Percentiles rank a stretch among this genome's conserved stretches.
These are phyloP conservation scores for Tridacna crocea DNA, from an alignment of 2,888 invertebrate species.

Conservation along the genomic window DNA sequence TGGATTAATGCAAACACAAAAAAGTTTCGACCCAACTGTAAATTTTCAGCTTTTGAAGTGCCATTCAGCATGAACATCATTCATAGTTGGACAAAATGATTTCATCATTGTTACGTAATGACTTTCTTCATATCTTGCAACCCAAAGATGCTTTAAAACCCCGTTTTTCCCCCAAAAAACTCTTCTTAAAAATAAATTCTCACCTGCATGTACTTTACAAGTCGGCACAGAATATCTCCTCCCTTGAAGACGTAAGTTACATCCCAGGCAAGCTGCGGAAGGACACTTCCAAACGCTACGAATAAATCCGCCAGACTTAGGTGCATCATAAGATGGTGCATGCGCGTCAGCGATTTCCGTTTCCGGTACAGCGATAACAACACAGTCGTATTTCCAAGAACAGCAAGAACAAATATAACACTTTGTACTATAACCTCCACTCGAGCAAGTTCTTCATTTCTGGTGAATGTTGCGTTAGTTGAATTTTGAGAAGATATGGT, in stretches of 20 bases:
- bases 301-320: slow-evolving; percentile 89
- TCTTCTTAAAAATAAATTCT: too few relatives aligned
- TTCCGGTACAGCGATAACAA: slow-evolving; percentile 68
- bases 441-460: slow-evolving; percentile 27
- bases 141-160: too few relatives aligned
- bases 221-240: slow-evolving; percentile 81
- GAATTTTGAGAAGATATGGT: neutral
- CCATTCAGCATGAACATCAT: too few relatives aligned
- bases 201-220: slow-evolving; percentile 88
- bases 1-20: too few relatives aligned
- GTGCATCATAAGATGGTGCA: slow-evolving; percentile 90
- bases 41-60: too few relatives aligned
- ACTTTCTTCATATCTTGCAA: too few relatives aligned
- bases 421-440: slow-evolving; percentile 72
- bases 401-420: slow-evolving; percentile 75
- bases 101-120: too few relatives aligned
- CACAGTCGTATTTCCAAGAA: slow-evolving; percentile 78
- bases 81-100: too few relatives aligned
- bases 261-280: slow-evolving; percentile 85
- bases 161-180: too few relatives aligned
- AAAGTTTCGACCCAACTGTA: too few relatives aligned
- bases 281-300: slow-evolving; percentile 89
- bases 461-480: slow-evolving; percentile 7
- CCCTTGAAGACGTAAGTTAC: slow-evolving; percentile 74
- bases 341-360: slow-evolving; percentile 87